Percentiles rank a stretch among this genome's conserved stretches.
Evolutionary conservation across 2,888 invertebrate species (phyloP).

Genomic region (Tridacna gigas): DNA sequence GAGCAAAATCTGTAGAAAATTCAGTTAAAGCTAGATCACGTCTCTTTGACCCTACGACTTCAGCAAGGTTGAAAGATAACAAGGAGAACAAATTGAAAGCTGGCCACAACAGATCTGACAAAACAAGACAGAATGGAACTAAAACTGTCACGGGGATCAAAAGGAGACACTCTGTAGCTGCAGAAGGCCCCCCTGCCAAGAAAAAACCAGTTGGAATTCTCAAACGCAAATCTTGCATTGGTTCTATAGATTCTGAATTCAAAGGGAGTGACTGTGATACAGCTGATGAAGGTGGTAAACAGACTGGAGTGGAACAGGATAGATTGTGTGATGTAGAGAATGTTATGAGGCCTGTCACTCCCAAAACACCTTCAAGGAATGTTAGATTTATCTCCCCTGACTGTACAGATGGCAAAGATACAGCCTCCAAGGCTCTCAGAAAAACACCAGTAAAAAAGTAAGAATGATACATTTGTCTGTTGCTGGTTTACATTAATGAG

Average conservation of each 20-base stretch:
- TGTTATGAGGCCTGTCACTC: conserved; percentile 34
- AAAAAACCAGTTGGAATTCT: conserved; percentile 55
- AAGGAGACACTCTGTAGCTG: conserved; percentile 50
- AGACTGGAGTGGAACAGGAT: background rate
- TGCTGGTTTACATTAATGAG: background rate
- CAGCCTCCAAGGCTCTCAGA: conserved; percentile 10
- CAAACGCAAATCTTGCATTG: conserved; percentile 59
- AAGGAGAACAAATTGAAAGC: background rate
- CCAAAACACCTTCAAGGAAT: conserved; percentile 48
- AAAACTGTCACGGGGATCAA: conserved; percentile 19
- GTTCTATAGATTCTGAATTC: conserved; percentile 38
- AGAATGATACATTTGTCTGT: background rate
- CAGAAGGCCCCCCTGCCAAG: background rate
- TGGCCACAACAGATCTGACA: background rate
- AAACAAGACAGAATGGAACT: background rate
- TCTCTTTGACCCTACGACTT: conserved; percentile 48
- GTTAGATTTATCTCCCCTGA: conserved; percentile 67
- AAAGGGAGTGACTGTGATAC: background rate
- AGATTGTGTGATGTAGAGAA: background rate
- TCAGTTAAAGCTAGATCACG: conserved; percentile 48
- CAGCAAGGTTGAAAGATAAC: conserved; percentile 20
- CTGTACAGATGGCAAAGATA: too few species aligned
- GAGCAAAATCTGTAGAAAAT: background rate
- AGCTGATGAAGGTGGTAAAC: background rate
- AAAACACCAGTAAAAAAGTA: conserved; percentile 47